Base-by-base conservation (phyloP, 2,888 invertebrate genomes). In the Orthosia cruda region DNA sequence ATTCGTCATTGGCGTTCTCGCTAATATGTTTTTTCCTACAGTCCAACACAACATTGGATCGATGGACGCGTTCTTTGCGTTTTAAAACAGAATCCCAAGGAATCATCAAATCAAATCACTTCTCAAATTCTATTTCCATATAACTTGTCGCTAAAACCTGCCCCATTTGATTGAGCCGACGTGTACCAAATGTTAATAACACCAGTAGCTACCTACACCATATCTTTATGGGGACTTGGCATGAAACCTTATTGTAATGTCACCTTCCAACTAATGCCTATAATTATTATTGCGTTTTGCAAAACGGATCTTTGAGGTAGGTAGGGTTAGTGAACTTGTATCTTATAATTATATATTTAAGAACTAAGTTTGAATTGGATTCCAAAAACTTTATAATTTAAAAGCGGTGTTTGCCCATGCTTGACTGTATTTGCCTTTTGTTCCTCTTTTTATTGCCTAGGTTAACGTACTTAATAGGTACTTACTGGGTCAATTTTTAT, bases 151-250 rank as follows among this genome's bases (percentile, higher is more conserved):
- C 45, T 23, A 54, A 57, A 74, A 15, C 55, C 12, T 70, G 68
- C 47, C 75, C 61, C 64, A 74, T 73, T 86, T 78, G 78, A 83
- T 80, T 59, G 71, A 68, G 58, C 18, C 54, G 50, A 49, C 58
- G 47, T 66, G 78, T 65, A 74, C 79, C 47, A 61, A 85, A 82
- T 67, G 47, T 64, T 80, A 72, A 70, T 67, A 64, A 62, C 73
- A 23, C 26, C 9, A 45, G 23, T 55, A 54, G 9, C 26, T 74
- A 18, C 5, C 26, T 11, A 16, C 9, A 63, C 63, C 58, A 47
- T 83, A 85, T 74, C 85, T 84, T 86, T 84, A 86, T 87, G 70
- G 80, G 49, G 4, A 45, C n/a, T 74, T 62, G 40, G 71, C 86
- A 86, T 74, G 86, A 78, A 85, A 85, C 74, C n/a, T 61, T 84